Evolutionary conservation across 2,888 invertebrate genomes (phyloP), one percentile per base, ranked within the genome.

Genomic region (Trissolcus japonicus): DNA sequence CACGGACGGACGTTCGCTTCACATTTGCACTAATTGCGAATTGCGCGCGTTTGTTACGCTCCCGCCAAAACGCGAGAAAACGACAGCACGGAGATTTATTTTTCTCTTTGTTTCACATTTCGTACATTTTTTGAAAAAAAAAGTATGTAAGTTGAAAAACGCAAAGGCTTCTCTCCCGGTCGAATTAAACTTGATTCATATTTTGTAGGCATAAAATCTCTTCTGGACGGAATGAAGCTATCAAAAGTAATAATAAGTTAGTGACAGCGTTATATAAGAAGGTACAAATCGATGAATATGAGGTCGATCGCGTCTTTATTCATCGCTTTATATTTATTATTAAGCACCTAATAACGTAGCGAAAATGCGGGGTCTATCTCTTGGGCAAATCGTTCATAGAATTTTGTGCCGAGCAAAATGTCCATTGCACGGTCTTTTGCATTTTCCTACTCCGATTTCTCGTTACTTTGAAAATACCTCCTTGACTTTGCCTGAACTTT

Each of bases 381-480:
- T 63, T 48, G 48, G 66, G 11, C 35, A 35, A 68, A 65, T 60
- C 73, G 69, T 65, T 78, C 74, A 73, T 69, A 78, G 66, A 69
- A 48, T 46, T 19, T 57, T 56, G 50, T 59, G 29, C 43, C 17
- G 41, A 53, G 73, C 56, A 50, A 78, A 77, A 71, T 69, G 73
- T 73, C 73, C 68, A 69, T 73, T 69, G 73, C 73, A 69, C 72
- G 65, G 67, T 78, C 75, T 72, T 75, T 55, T 72, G 75, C 75
- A 72, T 78, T 78, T 71, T 72, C 54, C 72, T 46, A 60, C 67
- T 63, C 75, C 72, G 60, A 72, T 72, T 75, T 71, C 75, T 75
- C 72, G 75, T 75, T 75, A 78, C 78, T 74, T 66, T 74, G 69
- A 74, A 78, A 78, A 69, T 69, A 71, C 68, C 71, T 65, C 53